Base-by-base conservation (phyloP, 1,140 invertebrate genomes). In the Drosophila gunungcola region DNA sequence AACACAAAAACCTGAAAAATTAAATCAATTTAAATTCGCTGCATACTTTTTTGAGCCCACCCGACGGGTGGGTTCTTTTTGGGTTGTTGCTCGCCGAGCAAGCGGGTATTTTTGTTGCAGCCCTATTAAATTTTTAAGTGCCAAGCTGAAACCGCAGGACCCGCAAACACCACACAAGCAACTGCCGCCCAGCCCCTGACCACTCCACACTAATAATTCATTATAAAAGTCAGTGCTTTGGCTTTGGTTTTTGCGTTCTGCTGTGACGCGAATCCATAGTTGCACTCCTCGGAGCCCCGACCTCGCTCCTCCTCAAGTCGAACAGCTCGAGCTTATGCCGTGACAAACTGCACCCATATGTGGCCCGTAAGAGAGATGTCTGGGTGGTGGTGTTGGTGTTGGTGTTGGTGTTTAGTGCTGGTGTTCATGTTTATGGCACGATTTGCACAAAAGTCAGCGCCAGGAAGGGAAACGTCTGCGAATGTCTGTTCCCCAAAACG, bases 331-430 rank as follows among this genome's bases (percentile, higher is more conserved):
- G 85, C 84, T 89, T 89, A 89, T 89, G 80, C 84, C 85, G 84
- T 90, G 84, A 89, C 84, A 90, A 90, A 89, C 85, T 85, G 80
- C 85, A 74, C 84, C 84, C 84, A 88, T 89, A 88, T 86, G 82
- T 88, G 83, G 38, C 60, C 68, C 58, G 72, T 63, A 56, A 43
- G 45, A 52, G 78, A 53, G 53, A 61, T 39, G 57, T 27, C 39
- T 41, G 48, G 53, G 49, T 72, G 45, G 27, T 39, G 36, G 54
- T 3, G 32, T n/a, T 39, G 51, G 42, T 9, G 54, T 63, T 41
- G 55, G 74, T 74, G 46, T 55, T 57, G 38, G 55, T 34, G 65
- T 21, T 21, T 21, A 21, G 16, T 21, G 16, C 36, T 64, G 73
- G 67, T 69, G 80, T 62, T 65, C 61, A 84, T 88, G 80, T 84